phyloP scores from a whole-genome alignment of 2,888 invertebrate species.

The Drepana falcataria region DNA sequence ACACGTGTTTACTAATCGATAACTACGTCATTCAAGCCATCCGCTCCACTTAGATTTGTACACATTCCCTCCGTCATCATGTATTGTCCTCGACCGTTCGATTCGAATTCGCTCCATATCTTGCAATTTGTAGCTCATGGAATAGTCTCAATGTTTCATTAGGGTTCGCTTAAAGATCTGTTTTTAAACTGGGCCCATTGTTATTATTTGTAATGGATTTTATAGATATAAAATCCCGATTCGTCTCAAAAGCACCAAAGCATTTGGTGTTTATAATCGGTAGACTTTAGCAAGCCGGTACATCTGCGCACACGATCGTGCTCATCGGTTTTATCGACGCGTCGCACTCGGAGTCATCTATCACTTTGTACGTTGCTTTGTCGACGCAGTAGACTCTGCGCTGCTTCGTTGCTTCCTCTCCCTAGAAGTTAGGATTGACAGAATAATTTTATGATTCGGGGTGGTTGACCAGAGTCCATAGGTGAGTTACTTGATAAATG shows the following conservation, averaged over 20 bases:
- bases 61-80: not conserved
- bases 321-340: constrained; percentile 81
- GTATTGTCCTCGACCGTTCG: not conserved
- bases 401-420: constrained; percentile 78
- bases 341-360: constrained; percentile 86
- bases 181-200: not conserved
- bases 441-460: too few species aligned
- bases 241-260: constrained; percentile 6
- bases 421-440: constrained; percentile 42
- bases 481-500: too few species aligned
- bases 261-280: constrained; percentile 5
- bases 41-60: constrained; percentile 1
- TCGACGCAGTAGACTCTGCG: constrained; percentile 88
- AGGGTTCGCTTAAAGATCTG: not conserved
- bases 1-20: constrained; percentile 27
- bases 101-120: not conserved
- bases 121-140: not conserved
- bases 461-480: too few species aligned
- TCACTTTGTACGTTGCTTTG: constrained; percentile 83
- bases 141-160: not conserved
- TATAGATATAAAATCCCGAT: not conserved
- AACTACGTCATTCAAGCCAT: constrained; percentile 12
- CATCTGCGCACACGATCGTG: constrained; percentile 81
- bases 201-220: not conserved
- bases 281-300: constrained; percentile 56